phyloP scores from a whole-genome alignment of 1,140 invertebrate genomes.

The Listronotus bonariensis region DNA sequence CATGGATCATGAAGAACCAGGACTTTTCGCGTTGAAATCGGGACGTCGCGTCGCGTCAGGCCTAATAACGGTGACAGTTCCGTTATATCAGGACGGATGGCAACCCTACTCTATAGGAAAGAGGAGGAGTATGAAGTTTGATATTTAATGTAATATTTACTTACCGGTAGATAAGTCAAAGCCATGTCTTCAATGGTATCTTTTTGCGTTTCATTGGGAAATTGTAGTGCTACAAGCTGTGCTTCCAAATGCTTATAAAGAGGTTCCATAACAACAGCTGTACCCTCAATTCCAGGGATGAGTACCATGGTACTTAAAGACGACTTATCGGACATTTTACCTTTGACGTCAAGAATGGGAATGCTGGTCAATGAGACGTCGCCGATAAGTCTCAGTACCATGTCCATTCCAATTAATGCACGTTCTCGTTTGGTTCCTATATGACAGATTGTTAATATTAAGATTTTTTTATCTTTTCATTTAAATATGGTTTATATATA shows the following conservation, averaged over 20 bases:
- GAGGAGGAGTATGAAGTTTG: too few relatives aligned
- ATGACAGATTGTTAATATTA: too few relatives aligned
- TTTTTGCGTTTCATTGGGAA: background rate
- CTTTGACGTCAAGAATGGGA: conserved; percentile 11
- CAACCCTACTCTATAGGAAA: too few relatives aligned
- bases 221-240: background rate
- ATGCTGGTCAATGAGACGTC: conserved; percentile 20
- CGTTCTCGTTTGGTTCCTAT: conserved; percentile 10
- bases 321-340: background rate
- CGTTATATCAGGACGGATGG: too few relatives aligned
- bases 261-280: background rate
- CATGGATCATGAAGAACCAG: too few relatives aligned
- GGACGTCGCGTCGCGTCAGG: too few relatives aligned
- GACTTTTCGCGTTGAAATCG: too few relatives aligned
- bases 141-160: too few relatives aligned
- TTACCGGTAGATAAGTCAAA: conserved; percentile 36
- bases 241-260: background rate
- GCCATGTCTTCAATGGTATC: conserved; percentile 9
- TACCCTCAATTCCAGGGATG: conserved; percentile 3
- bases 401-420: conserved; percentile 31
- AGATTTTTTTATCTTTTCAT: too few relatives aligned
- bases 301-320: conserved; percentile 59
- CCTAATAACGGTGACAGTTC: too few relatives aligned
- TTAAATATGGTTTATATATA: too few relatives aligned
- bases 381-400: conserved; percentile 30